A percentile compares a stretch with the other conserved stretches of the same genome.
Evolutionary conservation across 1,140 invertebrate species (phyloP).

Genomic region (Lepidotrigona ventralis): DNA sequence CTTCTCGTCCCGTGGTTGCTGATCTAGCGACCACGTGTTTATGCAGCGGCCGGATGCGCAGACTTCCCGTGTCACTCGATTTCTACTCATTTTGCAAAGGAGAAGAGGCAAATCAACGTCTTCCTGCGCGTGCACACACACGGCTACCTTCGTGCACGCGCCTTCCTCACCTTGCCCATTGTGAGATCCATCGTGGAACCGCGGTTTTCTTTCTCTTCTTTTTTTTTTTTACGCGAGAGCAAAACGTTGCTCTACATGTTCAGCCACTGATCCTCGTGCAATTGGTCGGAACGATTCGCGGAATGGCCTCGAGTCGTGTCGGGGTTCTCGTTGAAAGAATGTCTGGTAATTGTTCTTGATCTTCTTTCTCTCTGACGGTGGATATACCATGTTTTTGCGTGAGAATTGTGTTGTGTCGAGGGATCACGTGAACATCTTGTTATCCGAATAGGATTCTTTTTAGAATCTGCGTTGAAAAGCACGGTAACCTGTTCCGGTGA

Average conservation of each 20-base stretch:
- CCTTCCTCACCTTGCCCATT: constrained; percentile 9
- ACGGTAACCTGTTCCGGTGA: background rate
- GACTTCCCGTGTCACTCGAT: constrained; percentile 45
- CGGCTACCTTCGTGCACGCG: background rate
- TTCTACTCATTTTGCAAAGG: constrained; percentile 44
- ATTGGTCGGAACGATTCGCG: constrained; percentile 39
- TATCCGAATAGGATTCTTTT: background rate
- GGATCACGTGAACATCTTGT: background rate
- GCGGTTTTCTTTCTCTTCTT: background rate
- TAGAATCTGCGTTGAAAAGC: background rate
- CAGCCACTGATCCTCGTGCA: constrained; percentile 22
- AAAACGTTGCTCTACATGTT: constrained; percentile 37
- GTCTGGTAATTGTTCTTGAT: constrained; percentile 16
- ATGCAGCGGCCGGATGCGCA: constrained; percentile 13
- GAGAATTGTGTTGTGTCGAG: no score
- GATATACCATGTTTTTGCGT: background rate
- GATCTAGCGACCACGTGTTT: background rate
- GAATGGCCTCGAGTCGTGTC: background rate
- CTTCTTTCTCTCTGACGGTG: background rate
- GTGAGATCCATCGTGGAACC: background rate
- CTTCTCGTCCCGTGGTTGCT: background rate
- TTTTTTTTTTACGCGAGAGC: background rate
- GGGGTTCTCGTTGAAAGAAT: background rate
- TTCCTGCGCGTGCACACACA: constrained; percentile 23
- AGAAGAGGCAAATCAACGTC: constrained; percentile 32